Conservation (phyloP, 2,113 vertebrate species). For the Platycercus adscitus region DNA sequence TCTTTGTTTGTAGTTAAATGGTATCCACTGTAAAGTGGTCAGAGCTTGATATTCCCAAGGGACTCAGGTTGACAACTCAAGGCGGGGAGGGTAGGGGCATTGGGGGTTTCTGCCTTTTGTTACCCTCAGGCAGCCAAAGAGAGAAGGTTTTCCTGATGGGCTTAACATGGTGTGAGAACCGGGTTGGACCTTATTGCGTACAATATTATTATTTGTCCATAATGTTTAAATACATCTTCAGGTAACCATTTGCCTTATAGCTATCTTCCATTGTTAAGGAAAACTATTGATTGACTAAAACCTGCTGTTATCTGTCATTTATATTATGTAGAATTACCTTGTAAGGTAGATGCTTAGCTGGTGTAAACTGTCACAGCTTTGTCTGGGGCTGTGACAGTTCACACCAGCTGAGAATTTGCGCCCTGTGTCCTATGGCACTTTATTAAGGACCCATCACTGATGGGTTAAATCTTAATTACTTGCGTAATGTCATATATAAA, state of each 20-base stretch:
- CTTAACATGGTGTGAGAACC: slow-evolving; percentile 25
- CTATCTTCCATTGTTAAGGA: slow-evolving; percentile 85
- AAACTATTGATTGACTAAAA: slow-evolving; percentile 79
- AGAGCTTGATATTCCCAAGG: neutral
- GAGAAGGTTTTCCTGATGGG: slow-evolving; percentile 64
- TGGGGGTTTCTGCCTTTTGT: slow-evolving; percentile 66
- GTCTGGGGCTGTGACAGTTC: slow-evolving; percentile 42
- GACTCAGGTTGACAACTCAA: neutral
- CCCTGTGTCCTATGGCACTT: slow-evolving; percentile 91
- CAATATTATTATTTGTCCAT: slow-evolving; percentile 83
- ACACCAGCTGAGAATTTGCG: slow-evolving; percentile 50
- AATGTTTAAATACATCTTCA: slow-evolving; percentile 88
- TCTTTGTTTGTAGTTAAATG: neutral
- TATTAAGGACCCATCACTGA: slow-evolving; percentile 89
- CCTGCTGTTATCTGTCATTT: slow-evolving; percentile 80
- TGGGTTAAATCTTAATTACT: slow-evolving; percentile 96
- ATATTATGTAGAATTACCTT: slow-evolving; percentile 82
- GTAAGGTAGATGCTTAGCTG: slow-evolving; percentile 61
- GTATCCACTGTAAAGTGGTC: neutral
- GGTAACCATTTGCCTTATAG: slow-evolving; percentile 96
- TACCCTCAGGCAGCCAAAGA: slow-evolving; percentile 85
- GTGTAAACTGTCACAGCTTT: slow-evolving; percentile 39
- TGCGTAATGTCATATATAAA: slow-evolving; percentile 91
- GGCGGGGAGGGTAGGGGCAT: neutral
- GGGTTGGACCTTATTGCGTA: slow-evolving; percentile 65